Evolutionary conservation across 2,113 vertebrate species (phyloP).

Genomic region (Tichodroma muraria): DNA sequence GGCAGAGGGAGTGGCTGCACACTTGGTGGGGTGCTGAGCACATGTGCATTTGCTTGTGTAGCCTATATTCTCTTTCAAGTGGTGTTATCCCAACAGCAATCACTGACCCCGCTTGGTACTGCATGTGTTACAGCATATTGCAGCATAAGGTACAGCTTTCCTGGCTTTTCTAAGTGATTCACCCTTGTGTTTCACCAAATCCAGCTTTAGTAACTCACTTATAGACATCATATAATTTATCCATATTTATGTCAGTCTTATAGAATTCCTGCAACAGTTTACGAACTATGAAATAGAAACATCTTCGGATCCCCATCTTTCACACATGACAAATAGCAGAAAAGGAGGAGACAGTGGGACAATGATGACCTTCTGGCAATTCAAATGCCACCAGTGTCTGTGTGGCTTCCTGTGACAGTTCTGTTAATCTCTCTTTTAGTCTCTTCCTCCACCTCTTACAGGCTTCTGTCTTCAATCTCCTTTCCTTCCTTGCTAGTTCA

Average conservation of each 20-base stretch:
- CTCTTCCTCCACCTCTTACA: conserved; percentile 86
- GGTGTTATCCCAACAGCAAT: not conserved
- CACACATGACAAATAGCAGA: not conserved
- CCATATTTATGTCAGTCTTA: not conserved
- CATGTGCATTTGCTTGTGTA: not conserved
- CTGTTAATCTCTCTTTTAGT: conserved; percentile 85
- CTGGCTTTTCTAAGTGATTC: not conserved
- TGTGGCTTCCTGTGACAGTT: conserved; percentile 60
- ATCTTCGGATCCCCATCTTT: not conserved
- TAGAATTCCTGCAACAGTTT: not conserved
- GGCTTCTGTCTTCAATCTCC: conserved; percentile 88
- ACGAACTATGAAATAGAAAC: not conserved
- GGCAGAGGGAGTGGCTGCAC: not conserved
- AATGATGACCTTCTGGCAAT: not conserved
- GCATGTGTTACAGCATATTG: not conserved
- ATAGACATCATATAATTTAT: not conserved
- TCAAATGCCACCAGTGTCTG: not conserved
- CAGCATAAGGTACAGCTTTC: not conserved
- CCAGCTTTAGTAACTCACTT: not conserved
- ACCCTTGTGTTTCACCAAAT: not conserved
- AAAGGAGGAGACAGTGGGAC: not conserved
- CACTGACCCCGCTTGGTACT: not conserved
- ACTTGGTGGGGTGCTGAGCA: not conserved
- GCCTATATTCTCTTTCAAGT: not conserved
- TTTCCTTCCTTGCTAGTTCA: conserved; percentile 88